Percentiles rank a stretch among this genome's conserved stretches.
These are phyloP conservation scores for Stegana nigrithorax DNA, from an alignment of 2,888 invertebrate genomes.

Conservation along the genomic window DNA sequence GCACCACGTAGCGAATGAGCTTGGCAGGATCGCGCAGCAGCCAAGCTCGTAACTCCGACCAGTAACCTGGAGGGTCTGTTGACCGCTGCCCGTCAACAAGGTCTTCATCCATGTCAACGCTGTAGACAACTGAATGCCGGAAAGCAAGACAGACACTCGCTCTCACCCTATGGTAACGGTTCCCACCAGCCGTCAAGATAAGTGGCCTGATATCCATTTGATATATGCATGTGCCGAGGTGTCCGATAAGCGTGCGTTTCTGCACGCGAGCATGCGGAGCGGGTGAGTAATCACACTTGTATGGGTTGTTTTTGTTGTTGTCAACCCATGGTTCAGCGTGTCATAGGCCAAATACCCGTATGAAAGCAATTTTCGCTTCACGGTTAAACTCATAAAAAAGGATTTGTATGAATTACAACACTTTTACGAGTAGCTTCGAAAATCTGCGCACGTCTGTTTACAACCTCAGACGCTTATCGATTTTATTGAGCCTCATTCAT, in stretches of 20 bases:
- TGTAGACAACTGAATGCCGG: neutral
- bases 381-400: too few species aligned
- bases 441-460: too few species aligned
- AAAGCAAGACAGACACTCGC: neutral
- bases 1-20: constrained; percentile 72
- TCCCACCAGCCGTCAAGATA: constrained; percentile 16
- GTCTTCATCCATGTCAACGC: neutral
- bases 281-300: neutral
- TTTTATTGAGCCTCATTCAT: too few species aligned
- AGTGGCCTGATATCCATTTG: neutral
- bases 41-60: constrained; percentile 62
- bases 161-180: neutral
- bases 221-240: constrained; percentile 7
- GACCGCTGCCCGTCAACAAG: too few species aligned
- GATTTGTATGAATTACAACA: too few species aligned
- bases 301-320: neutral
- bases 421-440: too few species aligned
- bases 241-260: constrained; percentile 8
- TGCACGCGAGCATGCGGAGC: neutral
- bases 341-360: too few species aligned
- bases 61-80: constrained; percentile 63
- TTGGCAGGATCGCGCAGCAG: constrained; percentile 70
- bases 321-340: too few species aligned
- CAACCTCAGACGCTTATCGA: too few species aligned
- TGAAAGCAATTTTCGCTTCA: too few species aligned